A percentile compares a stretch with the other conserved stretches of the same genome.
phyloP scores from a whole-genome alignment of 1,140 invertebrate genomes.

The Papilio polyxenes region DNA sequence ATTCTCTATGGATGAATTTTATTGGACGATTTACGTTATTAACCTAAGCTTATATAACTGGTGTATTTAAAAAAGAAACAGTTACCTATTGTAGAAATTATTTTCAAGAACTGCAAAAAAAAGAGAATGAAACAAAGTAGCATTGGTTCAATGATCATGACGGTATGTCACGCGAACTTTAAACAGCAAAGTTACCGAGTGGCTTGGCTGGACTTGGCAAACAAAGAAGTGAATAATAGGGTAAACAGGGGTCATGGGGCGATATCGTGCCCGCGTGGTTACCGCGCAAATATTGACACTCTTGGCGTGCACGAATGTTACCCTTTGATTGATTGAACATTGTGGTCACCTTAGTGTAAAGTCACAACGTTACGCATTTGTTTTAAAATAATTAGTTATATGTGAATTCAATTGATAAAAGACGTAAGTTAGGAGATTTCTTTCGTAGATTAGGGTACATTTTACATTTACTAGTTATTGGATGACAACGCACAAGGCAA shows the following conservation, averaged over 20 bases:
- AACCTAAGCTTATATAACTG: not conserved
- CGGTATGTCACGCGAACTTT: slow-evolving; percentile 63
- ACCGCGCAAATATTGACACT: slow-evolving; percentile 70
- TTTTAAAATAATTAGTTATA: slow-evolving; percentile 31
- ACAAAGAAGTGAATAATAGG: slow-evolving; percentile 68
- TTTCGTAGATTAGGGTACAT: not conserved
- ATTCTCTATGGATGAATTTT: not conserved
- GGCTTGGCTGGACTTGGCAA: slow-evolving; percentile 60
- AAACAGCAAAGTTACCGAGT: slow-evolving; percentile 52
- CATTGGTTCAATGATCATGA: slow-evolving; percentile 58
- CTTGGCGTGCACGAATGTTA: slow-evolving; percentile 59
- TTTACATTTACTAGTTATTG: not conserved
- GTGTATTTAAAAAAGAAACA: not conserved
- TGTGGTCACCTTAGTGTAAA: slow-evolving; percentile 48
- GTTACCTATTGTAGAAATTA: not conserved
- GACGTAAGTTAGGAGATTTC: not conserved
- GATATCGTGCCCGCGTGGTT: slow-evolving; percentile 60
- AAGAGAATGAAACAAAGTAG: not conserved
- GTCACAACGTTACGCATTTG: slow-evolving; percentile 37
- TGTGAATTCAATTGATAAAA: not conserved
- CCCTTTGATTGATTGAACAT: slow-evolving; percentile 73
- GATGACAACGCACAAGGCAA: too few relatives aligned
- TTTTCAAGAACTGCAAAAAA: not conserved
- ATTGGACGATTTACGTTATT: not conserved
- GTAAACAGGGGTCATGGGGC: slow-evolving; percentile 58